Conservation (phyloP, 2,888 invertebrate genomes). For the Mesopsocus fuscifrons region DNA sequence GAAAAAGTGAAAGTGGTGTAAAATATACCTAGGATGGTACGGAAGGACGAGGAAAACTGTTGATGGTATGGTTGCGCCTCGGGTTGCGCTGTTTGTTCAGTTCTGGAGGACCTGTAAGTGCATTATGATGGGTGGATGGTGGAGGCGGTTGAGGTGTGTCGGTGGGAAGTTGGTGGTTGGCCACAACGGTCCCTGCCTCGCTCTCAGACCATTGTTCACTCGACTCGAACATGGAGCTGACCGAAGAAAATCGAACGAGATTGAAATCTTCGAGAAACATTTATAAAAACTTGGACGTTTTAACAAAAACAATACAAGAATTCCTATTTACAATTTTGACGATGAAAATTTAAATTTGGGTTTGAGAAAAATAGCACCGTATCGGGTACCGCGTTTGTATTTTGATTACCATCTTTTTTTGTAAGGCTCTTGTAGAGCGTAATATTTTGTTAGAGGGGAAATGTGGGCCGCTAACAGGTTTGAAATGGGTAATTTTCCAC, state of each 20-base stretch:
- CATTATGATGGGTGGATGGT: too few species aligned
- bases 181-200: background rate
- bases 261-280: slow-evolving; percentile 9
- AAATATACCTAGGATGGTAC: too few species aligned
- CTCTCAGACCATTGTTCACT: slow-evolving; percentile 6
- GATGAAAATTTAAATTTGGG: slow-evolving; percentile 10
- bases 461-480: background rate
- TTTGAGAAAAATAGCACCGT: slow-evolving; percentile 7
- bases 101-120: too few species aligned
- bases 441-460: slow-evolving; percentile 1
- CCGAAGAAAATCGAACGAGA: slow-evolving; percentile 10
- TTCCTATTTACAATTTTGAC: slow-evolving; percentile 11
- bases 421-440: background rate
- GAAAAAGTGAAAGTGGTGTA: too few species aligned
- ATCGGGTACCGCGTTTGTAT: slow-evolving; percentile 5
- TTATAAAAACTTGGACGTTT: slow-evolving; percentile 3
- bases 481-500: background rate
- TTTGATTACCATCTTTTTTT: slow-evolving; percentile 8
- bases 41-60: too few species aligned
- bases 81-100: too few species aligned
- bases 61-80: too few species aligned
- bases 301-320: slow-evolving; percentile 9
- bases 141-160: background rate
- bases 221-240: slow-evolving; percentile 3
- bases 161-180: background rate